Evolutionary conservation across 1,140 invertebrate species (phyloP).

Genomic region (Eciton burchellii): DNA sequence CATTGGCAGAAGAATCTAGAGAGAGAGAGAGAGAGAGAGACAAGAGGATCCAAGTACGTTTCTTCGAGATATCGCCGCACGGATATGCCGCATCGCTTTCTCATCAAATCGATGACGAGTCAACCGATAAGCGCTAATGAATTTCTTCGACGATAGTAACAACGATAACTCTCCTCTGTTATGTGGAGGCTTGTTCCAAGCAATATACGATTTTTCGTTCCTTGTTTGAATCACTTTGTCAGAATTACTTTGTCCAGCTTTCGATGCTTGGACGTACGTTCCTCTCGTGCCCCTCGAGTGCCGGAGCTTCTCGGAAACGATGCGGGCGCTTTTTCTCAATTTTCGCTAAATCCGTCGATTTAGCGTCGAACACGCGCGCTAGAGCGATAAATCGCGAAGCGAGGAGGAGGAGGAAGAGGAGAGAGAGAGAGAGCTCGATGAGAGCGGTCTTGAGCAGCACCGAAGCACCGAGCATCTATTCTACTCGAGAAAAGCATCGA

Average conservation of each 20-base stretch:
- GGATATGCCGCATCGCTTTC: too few species aligned
- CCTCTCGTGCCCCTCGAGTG: slow-evolving; percentile 14
- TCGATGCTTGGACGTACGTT: background rate
- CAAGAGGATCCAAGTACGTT: too few species aligned
- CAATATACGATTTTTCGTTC: slow-evolving; percentile 31
- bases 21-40: too few species aligned
- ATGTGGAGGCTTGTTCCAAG: slow-evolving; percentile 21
- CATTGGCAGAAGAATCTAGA: too few species aligned
- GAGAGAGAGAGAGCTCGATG: background rate
- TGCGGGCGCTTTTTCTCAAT: slow-evolving; percentile 56
- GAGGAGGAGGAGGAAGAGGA: too few species aligned
- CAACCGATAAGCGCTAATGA: background rate
- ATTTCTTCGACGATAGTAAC: background rate
- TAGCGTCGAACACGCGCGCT: background rate
- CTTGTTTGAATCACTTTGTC: background rate
- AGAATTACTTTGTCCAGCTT: slow-evolving; percentile 21
- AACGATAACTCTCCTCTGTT: too few species aligned
- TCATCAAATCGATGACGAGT: too few species aligned
- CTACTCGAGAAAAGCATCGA: too few species aligned
- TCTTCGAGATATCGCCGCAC: too few species aligned
- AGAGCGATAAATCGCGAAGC: slow-evolving; percentile 23
- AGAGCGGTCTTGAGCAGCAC: background rate
- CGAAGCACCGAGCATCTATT: too few species aligned
- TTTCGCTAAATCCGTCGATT: slow-evolving; percentile 64
- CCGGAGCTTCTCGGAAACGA: slow-evolving; percentile 37